Percentiles rank a stretch among this genome's conserved stretches.
phyloP scores from a whole-genome alignment of 1,140 invertebrate species.

The Argopecten irradians region DNA sequence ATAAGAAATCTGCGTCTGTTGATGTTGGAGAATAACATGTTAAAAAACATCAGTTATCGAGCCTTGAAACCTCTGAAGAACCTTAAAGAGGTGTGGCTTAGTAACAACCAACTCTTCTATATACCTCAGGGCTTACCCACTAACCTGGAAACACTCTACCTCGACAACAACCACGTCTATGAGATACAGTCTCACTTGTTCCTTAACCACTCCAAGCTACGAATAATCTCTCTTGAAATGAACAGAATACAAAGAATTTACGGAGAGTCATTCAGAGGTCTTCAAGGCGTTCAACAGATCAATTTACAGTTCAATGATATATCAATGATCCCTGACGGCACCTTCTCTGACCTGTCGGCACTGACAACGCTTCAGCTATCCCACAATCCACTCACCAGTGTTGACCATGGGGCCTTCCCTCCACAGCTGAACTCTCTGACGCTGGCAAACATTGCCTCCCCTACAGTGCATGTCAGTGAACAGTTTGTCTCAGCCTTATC shows the following conservation, averaged over 20 bases:
- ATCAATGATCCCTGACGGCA: constrained; percentile 49
- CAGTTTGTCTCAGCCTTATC: constrained; percentile 70
- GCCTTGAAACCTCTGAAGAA: constrained; percentile 89
- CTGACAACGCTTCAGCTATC: constrained; percentile 79
- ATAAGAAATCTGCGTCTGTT: constrained; percentile 89
- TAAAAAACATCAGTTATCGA: constrained; percentile 89
- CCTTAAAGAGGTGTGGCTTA: constrained; percentile 83
- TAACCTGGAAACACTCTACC: constrained; percentile 62
- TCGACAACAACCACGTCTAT: constrained; percentile 70
- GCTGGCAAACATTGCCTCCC: constrained; percentile 29
- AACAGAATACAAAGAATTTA: constrained; percentile 84
- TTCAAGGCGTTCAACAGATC: constrained; percentile 85
- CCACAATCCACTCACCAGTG: constrained; percentile 75
- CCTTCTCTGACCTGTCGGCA: constrained; percentile 61
- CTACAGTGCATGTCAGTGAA: constrained; percentile 73
- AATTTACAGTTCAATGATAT: constrained; percentile 69
- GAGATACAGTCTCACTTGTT: constrained; percentile 68
- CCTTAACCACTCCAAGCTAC: constrained; percentile 55
- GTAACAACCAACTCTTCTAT: constrained; percentile 77
- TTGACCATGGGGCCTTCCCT: constrained; percentile 71
- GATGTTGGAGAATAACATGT: constrained; percentile 87
- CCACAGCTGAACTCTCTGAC: constrained; percentile 78
- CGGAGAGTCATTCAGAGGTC: constrained; percentile 83
- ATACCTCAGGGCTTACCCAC: constrained; percentile 82
- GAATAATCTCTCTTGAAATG: constrained; percentile 78